phyloP scores from a whole-genome alignment of 2,797 vertebrate genomes.

The Anomalospiza imberbis region DNA sequence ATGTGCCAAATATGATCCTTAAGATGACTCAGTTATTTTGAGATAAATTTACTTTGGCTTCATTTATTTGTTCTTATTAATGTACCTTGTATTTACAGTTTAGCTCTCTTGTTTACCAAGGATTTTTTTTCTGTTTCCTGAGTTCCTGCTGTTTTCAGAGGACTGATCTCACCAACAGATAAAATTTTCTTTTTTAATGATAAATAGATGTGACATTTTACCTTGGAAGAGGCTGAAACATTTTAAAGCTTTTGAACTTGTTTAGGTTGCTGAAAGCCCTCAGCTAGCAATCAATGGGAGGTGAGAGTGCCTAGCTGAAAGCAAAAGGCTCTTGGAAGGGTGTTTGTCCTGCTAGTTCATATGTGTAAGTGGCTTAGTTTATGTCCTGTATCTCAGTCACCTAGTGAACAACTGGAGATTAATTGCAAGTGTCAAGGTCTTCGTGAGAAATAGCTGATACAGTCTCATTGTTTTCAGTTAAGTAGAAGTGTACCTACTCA shows the following conservation, averaged over 20 bases:
- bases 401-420: neutral
- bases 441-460: neutral
- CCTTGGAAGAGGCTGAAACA: neutral
- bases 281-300: neutral
- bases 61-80: neutral
- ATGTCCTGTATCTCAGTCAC: neutral
- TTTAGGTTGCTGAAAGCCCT: neutral
- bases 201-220: slow-evolving; percentile 11
- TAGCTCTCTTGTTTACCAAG: neutral
- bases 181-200: slow-evolving; percentile 1
- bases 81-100: neutral
- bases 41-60: neutral
- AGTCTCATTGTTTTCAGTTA: neutral
- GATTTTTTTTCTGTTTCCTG: neutral
- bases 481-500: neutral
- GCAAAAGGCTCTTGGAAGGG: neutral
- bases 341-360: neutral
- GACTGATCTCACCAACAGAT: neutral
- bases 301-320: neutral
- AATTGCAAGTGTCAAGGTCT: neutral
- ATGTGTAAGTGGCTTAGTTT: neutral
- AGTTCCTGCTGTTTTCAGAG: neutral
- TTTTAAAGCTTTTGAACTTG: neutral
- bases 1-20: neutral
- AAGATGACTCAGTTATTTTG: neutral